A percentile compares a stretch with the other conserved stretches of the same genome.
Evolutionary conservation across 1,140 invertebrate genomes (phyloP).

Genomic region (Pararge aegeria): DNA sequence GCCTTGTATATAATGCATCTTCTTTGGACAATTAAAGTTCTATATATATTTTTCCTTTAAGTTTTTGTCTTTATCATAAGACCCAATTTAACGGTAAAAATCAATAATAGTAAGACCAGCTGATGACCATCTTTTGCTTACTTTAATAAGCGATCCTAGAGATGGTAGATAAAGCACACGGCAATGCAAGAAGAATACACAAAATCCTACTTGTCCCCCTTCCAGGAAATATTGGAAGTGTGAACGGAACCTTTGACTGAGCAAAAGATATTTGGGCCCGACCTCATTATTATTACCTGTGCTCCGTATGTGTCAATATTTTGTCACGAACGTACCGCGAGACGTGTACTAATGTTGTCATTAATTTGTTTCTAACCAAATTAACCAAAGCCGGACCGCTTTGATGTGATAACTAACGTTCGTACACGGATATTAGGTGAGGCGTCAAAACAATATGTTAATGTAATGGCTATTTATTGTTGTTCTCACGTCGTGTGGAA

Average conservation of each 20-base stretch:
- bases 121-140: too few relatives aligned
- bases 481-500: conserved; percentile 11
- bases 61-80: too few relatives aligned
- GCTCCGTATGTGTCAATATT: conserved; percentile 67
- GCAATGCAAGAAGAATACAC: too few relatives aligned
- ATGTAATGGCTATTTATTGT: conserved; percentile 40
- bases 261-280: background rate
- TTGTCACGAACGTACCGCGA: conserved; percentile 64
- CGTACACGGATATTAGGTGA: conserved; percentile 37
- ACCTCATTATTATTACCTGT: conserved; percentile 34
- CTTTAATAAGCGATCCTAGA: too few relatives aligned
- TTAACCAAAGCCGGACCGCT: conserved; percentile 54
- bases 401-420: conserved; percentile 62
- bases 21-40: too few relatives aligned
- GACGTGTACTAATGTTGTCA: conserved; percentile 70
- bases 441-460: conserved; percentile 51
- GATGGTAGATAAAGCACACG: too few relatives aligned
- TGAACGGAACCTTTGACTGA: background rate
- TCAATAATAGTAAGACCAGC: too few relatives aligned
- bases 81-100: too few relatives aligned
- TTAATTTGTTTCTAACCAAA: conserved; percentile 73
- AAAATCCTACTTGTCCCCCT: too few relatives aligned
- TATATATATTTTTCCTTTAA: too few relatives aligned
- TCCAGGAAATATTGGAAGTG: too few relatives aligned
- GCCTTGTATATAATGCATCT: too few relatives aligned